Evolutionary conservation across 2,888 invertebrate genomes (phyloP).

Genomic region (Plebejus argus): DNA sequence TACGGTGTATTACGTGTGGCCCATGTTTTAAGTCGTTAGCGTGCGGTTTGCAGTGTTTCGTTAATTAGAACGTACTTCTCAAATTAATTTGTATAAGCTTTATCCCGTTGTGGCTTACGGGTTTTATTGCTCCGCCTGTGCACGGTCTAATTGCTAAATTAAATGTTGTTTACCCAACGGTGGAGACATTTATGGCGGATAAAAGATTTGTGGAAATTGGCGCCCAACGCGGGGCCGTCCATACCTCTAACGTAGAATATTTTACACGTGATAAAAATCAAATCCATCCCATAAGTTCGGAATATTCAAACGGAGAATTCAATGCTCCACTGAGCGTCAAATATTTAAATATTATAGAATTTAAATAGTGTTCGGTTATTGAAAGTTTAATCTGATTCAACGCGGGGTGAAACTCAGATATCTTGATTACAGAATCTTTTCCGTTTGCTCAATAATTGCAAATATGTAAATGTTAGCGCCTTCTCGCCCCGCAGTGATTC

Average conservation of each 20-base stretch:
- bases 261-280: background rate
- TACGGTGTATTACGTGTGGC: background rate
- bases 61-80: background rate
- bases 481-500: background rate
- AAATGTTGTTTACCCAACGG: background rate
- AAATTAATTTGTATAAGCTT: constrained; percentile 17
- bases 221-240: background rate
- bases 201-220: background rate
- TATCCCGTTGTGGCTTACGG: constrained; percentile 1
- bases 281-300: background rate
- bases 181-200: background rate
- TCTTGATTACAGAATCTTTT: constrained; percentile 31
- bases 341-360: constrained; percentile 16
- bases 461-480: constrained; percentile 38
- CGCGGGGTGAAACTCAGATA: background rate
- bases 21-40: background rate
- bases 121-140: constrained; percentile 9
- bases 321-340: background rate
- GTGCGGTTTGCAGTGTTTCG: background rate
- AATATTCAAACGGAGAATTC: constrained; percentile 7
- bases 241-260: background rate
- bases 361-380: constrained; percentile 24
- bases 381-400: constrained; percentile 16
- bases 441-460: constrained; percentile 36
- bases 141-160: background rate